Conservation (phyloP, 1,140 invertebrate genomes). For the Drosophila repleta region DNA sequence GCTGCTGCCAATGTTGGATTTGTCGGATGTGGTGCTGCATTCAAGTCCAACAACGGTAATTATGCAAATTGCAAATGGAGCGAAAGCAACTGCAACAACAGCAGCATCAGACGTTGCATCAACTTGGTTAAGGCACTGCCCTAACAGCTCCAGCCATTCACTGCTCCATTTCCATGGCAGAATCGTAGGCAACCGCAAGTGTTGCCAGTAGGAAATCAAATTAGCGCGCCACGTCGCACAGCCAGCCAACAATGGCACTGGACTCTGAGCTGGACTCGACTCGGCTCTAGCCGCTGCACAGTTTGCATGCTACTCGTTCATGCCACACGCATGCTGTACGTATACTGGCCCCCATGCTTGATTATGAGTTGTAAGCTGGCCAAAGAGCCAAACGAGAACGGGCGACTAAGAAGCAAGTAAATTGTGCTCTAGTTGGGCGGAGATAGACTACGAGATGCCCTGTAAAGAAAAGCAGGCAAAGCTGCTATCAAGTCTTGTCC, state of each 20-base stretch:
- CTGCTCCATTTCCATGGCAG: constrained; percentile 29
- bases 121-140: constrained; percentile 16
- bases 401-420: background rate
- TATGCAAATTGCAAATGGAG: constrained; percentile 81
- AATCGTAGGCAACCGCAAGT: constrained; percentile 62
- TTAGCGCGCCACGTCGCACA: constrained; percentile 68
- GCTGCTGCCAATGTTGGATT: constrained; percentile 45
- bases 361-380: constrained; percentile 19
- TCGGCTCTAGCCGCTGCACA: constrained; percentile 28
- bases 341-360: background rate
- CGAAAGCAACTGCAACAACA: constrained; percentile 39
- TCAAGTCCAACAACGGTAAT: constrained; percentile 81
- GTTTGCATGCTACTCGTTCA: constrained; percentile 9
- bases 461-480: background rate
- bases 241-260: constrained; percentile 25
- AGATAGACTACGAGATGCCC: background rate
- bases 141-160: constrained; percentile 6
- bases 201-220: constrained; percentile 78
- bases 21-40: constrained; percentile 69
- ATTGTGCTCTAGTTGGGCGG: background rate
- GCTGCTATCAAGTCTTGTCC: too few species aligned
- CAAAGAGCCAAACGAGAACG: constrained; percentile 1
- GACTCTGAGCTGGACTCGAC: constrained; percentile 41
- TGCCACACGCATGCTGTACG: constrained; percentile 15
- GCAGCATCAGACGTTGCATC: constrained; percentile 8